Percentiles rank a stretch among this genome's conserved stretches.
phyloP scores from a whole-genome alignment of 2,888 invertebrate species.

The Platycheirus rosarum region DNA sequence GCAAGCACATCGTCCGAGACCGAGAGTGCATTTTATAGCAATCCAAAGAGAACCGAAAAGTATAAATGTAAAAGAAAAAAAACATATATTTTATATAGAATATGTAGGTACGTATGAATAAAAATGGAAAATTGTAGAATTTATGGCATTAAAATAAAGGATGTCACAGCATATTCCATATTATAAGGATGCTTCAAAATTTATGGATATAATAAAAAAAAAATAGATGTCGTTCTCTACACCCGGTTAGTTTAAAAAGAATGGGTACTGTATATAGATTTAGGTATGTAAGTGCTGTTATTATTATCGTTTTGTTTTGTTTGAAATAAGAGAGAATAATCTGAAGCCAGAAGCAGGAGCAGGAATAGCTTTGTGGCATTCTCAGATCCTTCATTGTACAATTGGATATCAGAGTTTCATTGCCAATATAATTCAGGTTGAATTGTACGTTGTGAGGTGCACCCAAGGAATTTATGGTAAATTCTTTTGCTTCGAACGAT shows the following conservation, averaged over 20 bases:
- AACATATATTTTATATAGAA: constrained; percentile 37
- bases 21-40: constrained; percentile 72
- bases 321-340: not conserved
- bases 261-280: not conserved
- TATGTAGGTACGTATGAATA: constrained; percentile 51
- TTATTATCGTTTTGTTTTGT: too few species aligned
- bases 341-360: not conserved
- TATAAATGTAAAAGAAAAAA: constrained; percentile 11
- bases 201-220: constrained; percentile 60
- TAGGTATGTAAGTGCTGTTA: not conserved
- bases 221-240: constrained; percentile 38
- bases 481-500: not conserved
- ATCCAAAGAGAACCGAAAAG: constrained; percentile 40
- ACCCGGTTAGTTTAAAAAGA: constrained; percentile 29
- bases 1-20: constrained; percentile 18
- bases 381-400: not conserved
- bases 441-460: not conserved
- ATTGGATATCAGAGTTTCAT: not conserved
- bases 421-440: not conserved
- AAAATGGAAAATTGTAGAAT: constrained; percentile 71
- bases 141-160: constrained; percentile 72
- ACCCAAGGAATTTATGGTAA: not conserved
- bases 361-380: not conserved
- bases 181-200: constrained; percentile 58
- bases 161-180: constrained; percentile 70